Evolutionary conservation across 1,140 invertebrate genomes (phyloP), one percentile per base, ranked within the genome.

Genomic region (Palaemon carinicauda): DNA sequence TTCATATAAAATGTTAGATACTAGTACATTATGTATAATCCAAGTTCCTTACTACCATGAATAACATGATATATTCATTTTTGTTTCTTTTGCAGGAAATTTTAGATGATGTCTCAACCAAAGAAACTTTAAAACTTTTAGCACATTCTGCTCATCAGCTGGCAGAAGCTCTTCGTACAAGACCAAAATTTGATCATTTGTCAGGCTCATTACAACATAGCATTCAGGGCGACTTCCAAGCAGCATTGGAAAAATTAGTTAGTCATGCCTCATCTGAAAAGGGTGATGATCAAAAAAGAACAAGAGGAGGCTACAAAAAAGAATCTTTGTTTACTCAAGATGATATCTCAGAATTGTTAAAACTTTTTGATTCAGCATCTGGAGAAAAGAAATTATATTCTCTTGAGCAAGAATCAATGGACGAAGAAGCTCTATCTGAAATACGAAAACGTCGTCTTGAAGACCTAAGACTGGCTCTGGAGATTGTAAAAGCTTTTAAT

Each of bases 211-310:
- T 41, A 21, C 74, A 60, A 17, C 75, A 77, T 12, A 27, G 65
- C 29, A 50, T 80, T 7, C 77, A 86, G 65, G 84, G 77, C n/a
- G 84, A 86, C 69, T 80, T 86, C 10, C 84, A 86, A 33, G 51
- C 78, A 1, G 84, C 69, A 24, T n/a, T 80, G 1, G 84, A 86
- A 52, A 86, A 24, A 9, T 27, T 80, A 29, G 33, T 41, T 9
- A 41, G 41, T 41, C 41, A 41, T 5, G 12, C 7, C 3, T 41
- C 31, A 27, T 24, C n/a, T 41, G 51, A 53, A 5, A 53, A 10
- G 21, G 21, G 29, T 19, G 5, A 74, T 19, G 50, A 24, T 17
- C 33, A 27, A 24, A 17, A 14, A 14, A 17, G 52, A n/a, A 31
- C 14, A 12, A 31, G 24, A 7, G 41, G 31, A 33, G 60, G 79